Evolutionary conservation across 2,888 invertebrate genomes (phyloP), one percentile per base, ranked within the genome.

Genomic region (Cantharis rufa): DNA sequence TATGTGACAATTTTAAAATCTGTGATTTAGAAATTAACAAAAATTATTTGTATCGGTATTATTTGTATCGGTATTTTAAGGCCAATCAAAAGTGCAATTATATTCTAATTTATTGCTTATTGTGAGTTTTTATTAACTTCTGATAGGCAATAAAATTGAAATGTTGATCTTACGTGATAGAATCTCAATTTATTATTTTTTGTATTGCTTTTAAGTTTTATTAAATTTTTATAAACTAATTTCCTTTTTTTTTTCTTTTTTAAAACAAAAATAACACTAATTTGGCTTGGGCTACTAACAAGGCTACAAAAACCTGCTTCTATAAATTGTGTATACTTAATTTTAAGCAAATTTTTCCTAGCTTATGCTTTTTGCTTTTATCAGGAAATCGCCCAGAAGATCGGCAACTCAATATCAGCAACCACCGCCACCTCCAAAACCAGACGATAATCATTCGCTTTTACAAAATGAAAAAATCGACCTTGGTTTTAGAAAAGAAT

Each of bases 401-500:
- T 84, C 79, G 84, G 84, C 80, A 74, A 87, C 61, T 86, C 87
- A 84, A 83, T 88, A 84, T 80, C 86, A 84, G 84, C 87, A 84
- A 10, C 86, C 83, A 81, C 88, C 21, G 87, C 89, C 85, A 84
- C 88, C 71, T 83, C 62, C 92, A 71, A 91, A 91, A 83, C 91
- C 92, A 7, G 94, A 94, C 82, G 94, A 93, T 82, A 93, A 93
- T 86, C 93, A 93, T 15, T 93, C 93, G 7, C 87, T 94, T 0
- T 88, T 94, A 0, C 90, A 85, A 66, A 85, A 86, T 71, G 86
- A 87, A 10, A 78, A 85, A 15, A 79, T 84, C 9, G 82, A 82
- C 71, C 76, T 80, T 2, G 82, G 83, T 7, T 80, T 85, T 13
- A 82, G 85, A 68, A 89, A 88, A 77, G 93, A 93, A 83, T 93